Percentiles rank a stretch among this genome's conserved stretches.
Evolutionary conservation across 2,888 invertebrate species (phyloP).

Genomic region (Oligia latruncula): DNA sequence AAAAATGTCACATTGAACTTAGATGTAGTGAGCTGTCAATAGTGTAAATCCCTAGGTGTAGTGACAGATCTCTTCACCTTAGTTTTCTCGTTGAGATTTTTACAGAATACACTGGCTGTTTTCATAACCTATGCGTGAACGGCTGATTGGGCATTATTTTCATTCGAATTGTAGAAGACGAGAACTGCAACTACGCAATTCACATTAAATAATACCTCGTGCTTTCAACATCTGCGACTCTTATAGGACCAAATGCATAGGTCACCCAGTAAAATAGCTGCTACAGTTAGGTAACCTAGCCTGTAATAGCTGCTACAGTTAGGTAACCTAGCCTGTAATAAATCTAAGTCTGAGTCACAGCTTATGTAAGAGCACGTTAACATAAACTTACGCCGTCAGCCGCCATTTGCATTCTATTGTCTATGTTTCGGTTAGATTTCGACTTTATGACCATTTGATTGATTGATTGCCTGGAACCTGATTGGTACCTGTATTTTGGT

Average conservation of each 20-base stretch:
- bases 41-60: too few relatives aligned
- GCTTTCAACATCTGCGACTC: slow-evolving; percentile 27
- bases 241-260: slow-evolving; percentile 24
- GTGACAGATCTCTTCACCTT: too few relatives aligned
- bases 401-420: slow-evolving; percentile 45
- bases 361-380: slow-evolving; percentile 43
- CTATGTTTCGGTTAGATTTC: slow-evolving; percentile 5
- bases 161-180: not conserved
- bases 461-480: slow-evolving; percentile 21
- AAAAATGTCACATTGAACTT: too few relatives aligned
- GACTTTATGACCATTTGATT: slow-evolving; percentile 39
- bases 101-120: not conserved
- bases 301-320: slow-evolving; percentile 24
- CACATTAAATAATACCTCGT: not conserved
- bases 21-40: too few relatives aligned
- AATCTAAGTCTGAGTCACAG: slow-evolving; percentile 31
- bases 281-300: slow-evolving; percentile 40
- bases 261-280: slow-evolving; percentile 28
- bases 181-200: not conserved
- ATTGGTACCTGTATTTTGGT: slow-evolving; percentile 1
- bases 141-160: not conserved
- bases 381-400: slow-evolving; percentile 8
- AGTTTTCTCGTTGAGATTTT: too few relatives aligned
- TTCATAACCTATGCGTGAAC: not conserved
- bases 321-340: slow-evolving; percentile 41